A percentile compares a stretch with the other conserved stretches of the same genome.
Evolutionary conservation across 2,113 vertebrate species (phyloP).

Genomic region (Sebastes fasciatus): DNA sequence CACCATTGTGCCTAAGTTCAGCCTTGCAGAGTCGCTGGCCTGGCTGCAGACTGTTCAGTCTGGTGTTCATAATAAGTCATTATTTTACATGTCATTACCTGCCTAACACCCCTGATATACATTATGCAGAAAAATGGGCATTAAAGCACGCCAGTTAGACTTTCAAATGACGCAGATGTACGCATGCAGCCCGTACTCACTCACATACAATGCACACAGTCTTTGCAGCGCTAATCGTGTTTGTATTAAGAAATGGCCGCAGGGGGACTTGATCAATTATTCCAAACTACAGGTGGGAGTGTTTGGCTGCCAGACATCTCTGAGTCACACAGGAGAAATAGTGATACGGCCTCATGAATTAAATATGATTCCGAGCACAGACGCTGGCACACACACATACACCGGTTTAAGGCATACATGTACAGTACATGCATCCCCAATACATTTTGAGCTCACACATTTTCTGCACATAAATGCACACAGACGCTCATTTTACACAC

Average conservation of each 20-base stretch:
- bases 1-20: background rate
- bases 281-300: constrained; percentile 70
- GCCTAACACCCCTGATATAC: background rate
- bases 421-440: background rate
- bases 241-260: constrained; percentile 56
- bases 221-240: constrained; percentile 40
- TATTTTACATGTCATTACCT: background rate
- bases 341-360: constrained; percentile 74
- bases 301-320: constrained; percentile 71
- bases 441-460: background rate
- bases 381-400: constrained; percentile 18
- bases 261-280: constrained; percentile 68
- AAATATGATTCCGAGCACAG: constrained; percentile 63
- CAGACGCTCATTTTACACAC: background rate
- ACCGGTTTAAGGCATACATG: constrained; percentile 1
- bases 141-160: background rate
- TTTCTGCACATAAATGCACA: background rate
- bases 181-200: background rate
- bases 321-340: constrained; percentile 60
- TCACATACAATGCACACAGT: constrained; percentile 14
- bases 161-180: background rate
- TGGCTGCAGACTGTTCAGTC: background rate
- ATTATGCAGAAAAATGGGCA: background rate
- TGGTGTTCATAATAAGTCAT: background rate
- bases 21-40: background rate